Evolutionary conservation across 2,113 vertebrate genomes (phyloP).

Genomic region (Chaetodon auriga): DNA sequence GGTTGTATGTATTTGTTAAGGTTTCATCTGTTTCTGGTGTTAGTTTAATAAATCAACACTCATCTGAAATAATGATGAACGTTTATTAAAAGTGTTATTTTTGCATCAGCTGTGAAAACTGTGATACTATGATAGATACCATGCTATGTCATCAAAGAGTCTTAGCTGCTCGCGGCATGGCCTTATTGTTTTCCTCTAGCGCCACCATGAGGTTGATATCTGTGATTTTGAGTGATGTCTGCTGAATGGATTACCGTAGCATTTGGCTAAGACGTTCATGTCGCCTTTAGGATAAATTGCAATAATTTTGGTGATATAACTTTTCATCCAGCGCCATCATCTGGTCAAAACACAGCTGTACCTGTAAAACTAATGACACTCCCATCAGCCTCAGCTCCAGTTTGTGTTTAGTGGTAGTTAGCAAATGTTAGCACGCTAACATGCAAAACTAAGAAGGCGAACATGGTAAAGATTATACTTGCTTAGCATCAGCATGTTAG

Average conservation of each 20-base stretch:
- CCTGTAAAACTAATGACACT: not conserved
- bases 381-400: not conserved
- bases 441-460: not conserved
- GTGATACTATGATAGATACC: not conserved
- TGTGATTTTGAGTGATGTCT: not conserved
- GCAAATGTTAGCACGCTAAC: not conserved
- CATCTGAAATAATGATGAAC: not conserved
- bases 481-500: not conserved
- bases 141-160: too few species aligned
- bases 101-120: too few species aligned
- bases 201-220: not conserved
- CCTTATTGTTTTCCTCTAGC: too few species aligned
- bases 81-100: too few species aligned
- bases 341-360: not conserved
- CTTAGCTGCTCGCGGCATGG: too few species aligned
- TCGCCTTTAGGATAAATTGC: not conserved
- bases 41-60: not conserved
- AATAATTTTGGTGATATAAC: not conserved
- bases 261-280: not conserved
- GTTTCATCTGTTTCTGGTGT: not conserved
- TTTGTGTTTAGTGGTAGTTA: too few species aligned
- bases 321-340: not conserved
- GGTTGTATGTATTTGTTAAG: not conserved
- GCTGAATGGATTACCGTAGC: not conserved
- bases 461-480: not conserved